Evolutionary conservation across 1,140 invertebrate genomes (phyloP).

Genomic region (Ectropis grisescens): DNA sequence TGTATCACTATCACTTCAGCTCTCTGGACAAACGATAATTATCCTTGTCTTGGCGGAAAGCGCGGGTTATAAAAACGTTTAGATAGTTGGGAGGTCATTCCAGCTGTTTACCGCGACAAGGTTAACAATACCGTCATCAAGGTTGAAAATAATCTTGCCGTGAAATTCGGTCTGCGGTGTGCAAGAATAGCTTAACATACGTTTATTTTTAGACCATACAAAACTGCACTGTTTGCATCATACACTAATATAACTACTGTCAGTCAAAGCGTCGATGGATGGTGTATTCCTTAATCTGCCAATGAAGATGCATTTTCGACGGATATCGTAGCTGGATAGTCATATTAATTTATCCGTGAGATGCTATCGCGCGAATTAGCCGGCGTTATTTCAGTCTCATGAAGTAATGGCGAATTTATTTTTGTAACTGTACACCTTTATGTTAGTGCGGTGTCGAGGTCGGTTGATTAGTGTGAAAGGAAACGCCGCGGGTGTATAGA

Average conservation of each 20-base stretch:
- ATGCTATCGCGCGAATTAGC: too few species aligned
- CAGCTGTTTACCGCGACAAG: constrained; percentile 46
- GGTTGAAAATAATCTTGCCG: constrained; percentile 44
- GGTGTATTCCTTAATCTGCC: too few species aligned
- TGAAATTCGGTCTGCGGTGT: constrained; percentile 24
- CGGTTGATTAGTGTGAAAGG: constrained; percentile 42
- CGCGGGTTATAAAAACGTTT: too few species aligned
- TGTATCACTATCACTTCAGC: too few species aligned
- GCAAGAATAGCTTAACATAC: constrained; percentile 30
- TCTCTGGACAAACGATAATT: too few species aligned
- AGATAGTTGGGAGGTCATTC: constrained; percentile 21
- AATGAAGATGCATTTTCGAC: too few species aligned
- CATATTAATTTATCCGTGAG: too few species aligned
- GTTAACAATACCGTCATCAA: constrained; percentile 61
- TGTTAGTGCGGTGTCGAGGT: constrained; percentile 49
- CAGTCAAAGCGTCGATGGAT: too few species aligned
- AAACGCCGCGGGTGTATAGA: constrained; percentile 27
- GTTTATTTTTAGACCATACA: constrained; percentile 1
- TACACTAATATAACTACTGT: too few species aligned
- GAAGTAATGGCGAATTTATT: constrained; percentile 57
- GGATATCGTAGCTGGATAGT: too few species aligned
- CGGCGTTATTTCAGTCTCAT: constrained; percentile 47
- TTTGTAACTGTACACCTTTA: constrained; percentile 46
- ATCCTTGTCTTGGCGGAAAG: too few species aligned
- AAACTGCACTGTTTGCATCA: too few species aligned